Base-by-base conservation (phyloP, 2,797 vertebrate species). In the Eulemur coronatus region DNA sequence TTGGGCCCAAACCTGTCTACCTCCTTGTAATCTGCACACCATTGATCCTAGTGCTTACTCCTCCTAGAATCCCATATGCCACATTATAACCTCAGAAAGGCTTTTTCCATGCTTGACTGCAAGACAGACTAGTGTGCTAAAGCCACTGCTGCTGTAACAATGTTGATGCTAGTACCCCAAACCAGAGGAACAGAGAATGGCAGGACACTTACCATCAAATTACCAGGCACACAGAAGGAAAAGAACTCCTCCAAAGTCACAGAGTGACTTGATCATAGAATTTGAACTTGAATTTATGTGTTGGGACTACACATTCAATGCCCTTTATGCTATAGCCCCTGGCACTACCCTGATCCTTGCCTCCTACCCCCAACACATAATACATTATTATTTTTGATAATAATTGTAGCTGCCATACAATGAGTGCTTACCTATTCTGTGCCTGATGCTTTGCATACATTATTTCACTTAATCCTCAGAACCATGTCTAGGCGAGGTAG, bases 381-480 rank as follows among this genome's bases (percentile, higher is more conserved):
- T 65, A 81, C 8, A 76, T 70, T 87, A 48, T 73, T 57, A 57
- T 63, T 81, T 4, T 82, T 84, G 35, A 89, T 93, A 82, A 93
- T 91, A 61, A 61, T 63, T 30, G 5, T 76, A 95, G 80, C 33
- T 88, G 76, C 17, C 18, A 87, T 84, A 93, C 46, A 84, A 52
- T 59, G 35, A 91, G 28, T 41, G n/a, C 38, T 94, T 79, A 61
- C 20, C 63, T 73, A 61, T 69, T 73, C 61, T 92, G 12, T 88
- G 13, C 24, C 41, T 91, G 73, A 84, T 75, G 2, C 7, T 90
- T 76, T 80, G 57, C 24, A 85, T 52, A 81, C 1, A 41, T 93
- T 52, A 61, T 89, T 26, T 95, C 57, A 84, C 18, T 85, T 92
- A 95, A 81, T 46, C 4, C 10, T 96, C 69, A 89, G 52, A 95